Evolutionary conservation across 2,113 vertebrate species (phyloP).

Genomic region (Gallinago media): DNA sequence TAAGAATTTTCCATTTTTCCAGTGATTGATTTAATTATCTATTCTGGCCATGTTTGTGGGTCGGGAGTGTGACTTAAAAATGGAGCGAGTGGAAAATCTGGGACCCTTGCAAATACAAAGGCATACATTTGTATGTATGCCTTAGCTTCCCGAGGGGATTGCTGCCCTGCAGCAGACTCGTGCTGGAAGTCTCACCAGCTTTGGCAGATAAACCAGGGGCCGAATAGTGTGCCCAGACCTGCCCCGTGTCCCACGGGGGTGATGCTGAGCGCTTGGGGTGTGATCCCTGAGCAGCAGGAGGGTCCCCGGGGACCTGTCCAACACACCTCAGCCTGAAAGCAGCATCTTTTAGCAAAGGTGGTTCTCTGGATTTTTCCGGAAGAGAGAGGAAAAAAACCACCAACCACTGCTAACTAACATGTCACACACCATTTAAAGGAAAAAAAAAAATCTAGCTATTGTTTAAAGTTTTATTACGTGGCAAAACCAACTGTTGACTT

Average conservation of each 20-base stretch:
- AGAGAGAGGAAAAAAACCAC: background rate
- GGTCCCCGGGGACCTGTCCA: background rate
- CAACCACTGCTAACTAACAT: background rate
- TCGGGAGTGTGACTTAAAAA: background rate
- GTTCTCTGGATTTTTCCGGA: background rate
- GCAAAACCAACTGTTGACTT: background rate
- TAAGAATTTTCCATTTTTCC: background rate
- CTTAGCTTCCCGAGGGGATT: background rate
- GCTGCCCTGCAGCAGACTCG: background rate
- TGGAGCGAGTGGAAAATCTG: background rate
- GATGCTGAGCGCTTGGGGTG: fast-evolving
- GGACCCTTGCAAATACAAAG: background rate
- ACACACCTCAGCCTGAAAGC: background rate
- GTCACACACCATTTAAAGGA: background rate
- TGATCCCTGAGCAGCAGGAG: fast-evolving
- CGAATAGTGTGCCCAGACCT: background rate
- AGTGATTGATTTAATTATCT: background rate
- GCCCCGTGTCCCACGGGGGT: background rate
- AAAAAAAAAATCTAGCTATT: background rate
- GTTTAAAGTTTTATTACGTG: background rate
- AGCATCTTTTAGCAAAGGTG: background rate
- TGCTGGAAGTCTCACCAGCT: background rate
- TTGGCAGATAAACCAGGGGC: background rate
- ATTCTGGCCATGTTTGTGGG: fast-evolving
- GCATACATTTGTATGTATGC: background rate